Evolutionary conservation across 92 coral and sea anemone species (phyloP).

Genomic region (Umimayanthus chanpuru): DNA sequence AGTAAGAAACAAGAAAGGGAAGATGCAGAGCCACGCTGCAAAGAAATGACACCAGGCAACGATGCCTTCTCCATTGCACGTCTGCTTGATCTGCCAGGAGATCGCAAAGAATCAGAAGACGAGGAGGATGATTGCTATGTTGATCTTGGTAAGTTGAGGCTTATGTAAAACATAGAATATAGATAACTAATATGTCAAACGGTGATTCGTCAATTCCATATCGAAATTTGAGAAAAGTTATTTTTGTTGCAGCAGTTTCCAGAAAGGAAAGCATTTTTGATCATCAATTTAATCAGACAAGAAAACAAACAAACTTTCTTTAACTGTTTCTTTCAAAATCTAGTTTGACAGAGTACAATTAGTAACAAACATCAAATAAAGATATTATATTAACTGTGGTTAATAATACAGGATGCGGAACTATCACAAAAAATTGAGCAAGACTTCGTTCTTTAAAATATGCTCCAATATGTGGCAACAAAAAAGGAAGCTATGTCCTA

Average conservation of each 20-base stretch:
- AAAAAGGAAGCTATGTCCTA: neutral
- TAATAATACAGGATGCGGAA: neutral
- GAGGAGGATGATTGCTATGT: constrained; percentile 15
- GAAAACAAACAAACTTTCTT: neutral
- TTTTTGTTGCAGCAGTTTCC: neutral
- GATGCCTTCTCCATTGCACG: constrained; percentile 18
- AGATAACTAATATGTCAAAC: no score
- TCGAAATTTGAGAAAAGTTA: no score
- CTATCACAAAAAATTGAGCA: neutral
- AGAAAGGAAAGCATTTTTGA: no score
- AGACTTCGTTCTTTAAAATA: neutral
- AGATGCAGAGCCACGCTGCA: constrained; percentile 12
- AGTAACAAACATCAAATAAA: neutral
- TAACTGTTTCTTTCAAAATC: neutral
- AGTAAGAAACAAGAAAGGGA: neutral
- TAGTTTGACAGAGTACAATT: neutral
- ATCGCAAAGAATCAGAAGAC: neutral
- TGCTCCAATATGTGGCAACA: neutral
- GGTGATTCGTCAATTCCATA: no score
- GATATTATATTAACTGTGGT: neutral
- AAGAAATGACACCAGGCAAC: constrained; percentile 9
- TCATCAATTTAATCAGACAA: neutral
- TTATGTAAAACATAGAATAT: neutral
- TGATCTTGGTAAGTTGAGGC: constrained; percentile 30
- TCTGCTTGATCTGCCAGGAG: constrained; percentile 36